A percentile compares a stretch with the other conserved stretches of the same genome.
phyloP scores from a whole-genome alignment of 1,140 invertebrate genomes.

The Saccostrea cuccullata region DNA sequence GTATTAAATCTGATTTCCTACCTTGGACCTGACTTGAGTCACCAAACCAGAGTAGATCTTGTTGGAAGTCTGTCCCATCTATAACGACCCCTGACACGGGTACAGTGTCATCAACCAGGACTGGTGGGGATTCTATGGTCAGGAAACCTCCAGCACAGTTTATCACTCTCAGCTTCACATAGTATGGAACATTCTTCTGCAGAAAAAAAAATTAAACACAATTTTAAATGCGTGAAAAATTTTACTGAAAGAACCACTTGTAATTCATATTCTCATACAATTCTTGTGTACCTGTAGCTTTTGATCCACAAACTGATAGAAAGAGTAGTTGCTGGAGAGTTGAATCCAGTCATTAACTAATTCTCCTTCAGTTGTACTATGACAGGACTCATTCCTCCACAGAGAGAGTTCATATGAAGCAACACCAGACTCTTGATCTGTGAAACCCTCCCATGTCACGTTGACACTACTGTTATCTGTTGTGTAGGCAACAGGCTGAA shows the following conservation, averaged over 20 bases:
- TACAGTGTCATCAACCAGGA: constrained; percentile 55
- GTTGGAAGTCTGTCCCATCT: constrained; percentile 54
- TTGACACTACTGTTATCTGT: constrained; percentile 43
- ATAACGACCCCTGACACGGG: constrained; percentile 54
- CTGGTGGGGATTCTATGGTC: constrained; percentile 32
- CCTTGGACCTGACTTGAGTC: constrained; percentile 48
- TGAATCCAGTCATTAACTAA: constrained; percentile 52
- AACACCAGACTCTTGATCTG: constrained; percentile 63
- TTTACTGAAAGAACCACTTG: not conserved
- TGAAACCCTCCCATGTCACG: constrained; percentile 62
- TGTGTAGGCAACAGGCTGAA: constrained; percentile 62
- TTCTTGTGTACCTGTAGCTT: constrained; percentile 51
- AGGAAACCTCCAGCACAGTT: constrained; percentile 55
- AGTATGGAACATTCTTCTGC: constrained; percentile 55
- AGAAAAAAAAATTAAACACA: not conserved
- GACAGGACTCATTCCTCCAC: constrained; percentile 55
- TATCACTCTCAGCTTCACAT: constrained; percentile 53
- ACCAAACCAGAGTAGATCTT: constrained; percentile 56
- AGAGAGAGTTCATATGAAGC: constrained; percentile 53
- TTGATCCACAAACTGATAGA: constrained; percentile 62
- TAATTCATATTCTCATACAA: too few species aligned
- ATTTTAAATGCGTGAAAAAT: not conserved
- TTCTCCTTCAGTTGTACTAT: not conserved
- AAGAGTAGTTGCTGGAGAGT: constrained; percentile 50
- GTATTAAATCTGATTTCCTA: not conserved